Evolutionary conservation across 2,113 vertebrate species (phyloP).

Genomic region (Rhinichthys klamathensis): DNA sequence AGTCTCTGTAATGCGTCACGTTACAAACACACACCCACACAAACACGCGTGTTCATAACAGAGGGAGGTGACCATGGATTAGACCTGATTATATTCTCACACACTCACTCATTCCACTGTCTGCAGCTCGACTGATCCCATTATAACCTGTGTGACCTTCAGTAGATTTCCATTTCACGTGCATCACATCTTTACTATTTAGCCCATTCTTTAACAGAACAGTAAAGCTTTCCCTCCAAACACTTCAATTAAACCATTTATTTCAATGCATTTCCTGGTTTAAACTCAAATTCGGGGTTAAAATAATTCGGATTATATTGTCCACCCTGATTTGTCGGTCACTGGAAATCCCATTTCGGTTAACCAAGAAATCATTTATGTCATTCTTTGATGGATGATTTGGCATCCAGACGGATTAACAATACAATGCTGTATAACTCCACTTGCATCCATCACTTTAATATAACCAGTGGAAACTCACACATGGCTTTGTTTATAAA

Average conservation of each 20-base stretch:
- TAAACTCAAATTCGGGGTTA: not conserved
- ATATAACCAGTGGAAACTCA: slow-evolving; percentile 53
- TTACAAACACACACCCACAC: not conserved
- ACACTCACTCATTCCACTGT: not conserved
- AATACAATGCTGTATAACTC: not conserved
- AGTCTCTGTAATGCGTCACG: not conserved
- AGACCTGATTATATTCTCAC: slow-evolving; percentile 27
- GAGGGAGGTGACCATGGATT: not conserved
- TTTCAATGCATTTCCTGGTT: not conserved
- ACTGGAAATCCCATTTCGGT: not conserved
- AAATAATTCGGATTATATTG: not conserved
- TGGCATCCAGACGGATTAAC: not conserved
- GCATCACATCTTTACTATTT: not conserved
- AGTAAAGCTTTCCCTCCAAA: not conserved
- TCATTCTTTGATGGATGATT: not conserved
- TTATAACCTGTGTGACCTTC: slow-evolving; percentile 20
- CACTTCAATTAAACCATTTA: not conserved
- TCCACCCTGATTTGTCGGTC: not conserved
- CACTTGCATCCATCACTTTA: slow-evolving; percentile 38
- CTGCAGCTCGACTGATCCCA: not conserved
- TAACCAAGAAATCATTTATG: not conserved
- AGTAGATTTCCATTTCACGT: slow-evolving; percentile 36
- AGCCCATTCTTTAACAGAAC: not conserved
- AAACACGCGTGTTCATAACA: not conserved
- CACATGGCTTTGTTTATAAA: slow-evolving; percentile 41